Evolutionary conservation across 1,140 invertebrate genomes (phyloP), one percentile per base, ranked within the genome.

Genomic region (Solen grandis): DNA sequence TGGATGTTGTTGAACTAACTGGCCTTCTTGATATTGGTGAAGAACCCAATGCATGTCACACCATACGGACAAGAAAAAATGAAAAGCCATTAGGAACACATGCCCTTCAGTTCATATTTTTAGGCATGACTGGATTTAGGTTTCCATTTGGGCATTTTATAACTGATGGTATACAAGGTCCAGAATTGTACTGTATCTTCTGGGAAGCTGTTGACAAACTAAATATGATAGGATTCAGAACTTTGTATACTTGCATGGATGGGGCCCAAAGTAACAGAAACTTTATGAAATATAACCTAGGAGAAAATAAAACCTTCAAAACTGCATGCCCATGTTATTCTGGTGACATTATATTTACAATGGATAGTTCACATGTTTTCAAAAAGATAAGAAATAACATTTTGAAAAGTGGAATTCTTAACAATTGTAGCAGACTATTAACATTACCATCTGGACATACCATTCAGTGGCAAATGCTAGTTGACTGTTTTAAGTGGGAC

Each of bases 141-240:
- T 83, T 78, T 35, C 78, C 78, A 10, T 78, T 82, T 69, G 74
- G 74, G 25, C 74, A 84, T 62, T 84, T 78, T 25, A 65, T 72
- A 16, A 63, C 59, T 10, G 55, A 25, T 36, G 77, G 76, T 62
- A 60, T 72, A 1, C 60, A 73, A 16, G 73, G 57, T 16, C 29
- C 79, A 27, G 70, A 85, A 25, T 14, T 81, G n/a, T 81, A 84
- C 38, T 16, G 46, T 16, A 31, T 74, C n/a, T 76, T 82, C 54
- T 84, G 73, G 80, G 31, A 70, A 70, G 57, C 63, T 22, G 52
- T 81, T 14, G 57, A 81, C 41, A 70, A 59, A 36, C 27, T 84
- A 10, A 27, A 65, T 5, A 63, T 81, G 8, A 62, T 60, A 75
- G 72, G 70, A 22, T 80, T 80, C 29, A 65, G 66, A 22, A 27